Evolutionary conservation across 2,113 vertebrate species (phyloP).

Genomic region (Phalacrocorax pelagicus): DNA sequence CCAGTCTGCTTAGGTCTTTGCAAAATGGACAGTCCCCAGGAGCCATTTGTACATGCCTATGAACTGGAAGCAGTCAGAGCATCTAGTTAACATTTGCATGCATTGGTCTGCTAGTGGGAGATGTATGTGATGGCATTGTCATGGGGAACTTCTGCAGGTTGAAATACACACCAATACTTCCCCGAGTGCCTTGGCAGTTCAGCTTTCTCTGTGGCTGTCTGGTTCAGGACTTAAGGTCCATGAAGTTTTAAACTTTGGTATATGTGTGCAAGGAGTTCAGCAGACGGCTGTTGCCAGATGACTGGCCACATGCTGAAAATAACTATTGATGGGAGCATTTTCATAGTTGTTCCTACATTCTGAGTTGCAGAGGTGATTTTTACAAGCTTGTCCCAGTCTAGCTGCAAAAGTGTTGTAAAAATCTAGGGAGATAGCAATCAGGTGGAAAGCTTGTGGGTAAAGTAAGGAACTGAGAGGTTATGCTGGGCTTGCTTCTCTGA

Average conservation of each 20-base stretch:
- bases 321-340: not conserved
- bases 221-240: not conserved
- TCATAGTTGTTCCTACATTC: not conserved
- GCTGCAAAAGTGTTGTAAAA: not conserved
- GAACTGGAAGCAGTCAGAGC: not conserved
- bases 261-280: not conserved
- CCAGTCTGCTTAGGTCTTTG: not conserved
- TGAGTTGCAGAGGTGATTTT: not conserved
- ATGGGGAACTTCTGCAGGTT: not conserved
- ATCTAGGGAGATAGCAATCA: not conserved
- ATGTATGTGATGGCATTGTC: not conserved
- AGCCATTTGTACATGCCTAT: not conserved
- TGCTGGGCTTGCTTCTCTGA: not conserved
- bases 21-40: not conserved
- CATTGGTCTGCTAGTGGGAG: rapidly evolving
- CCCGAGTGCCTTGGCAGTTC: not conserved
- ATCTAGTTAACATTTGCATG: rapidly evolving
- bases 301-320: not conserved
- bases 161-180: not conserved
- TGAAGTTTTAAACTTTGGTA: not conserved
- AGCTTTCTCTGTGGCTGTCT: not conserved
- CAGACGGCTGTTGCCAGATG: not conserved
- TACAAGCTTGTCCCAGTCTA: not conserved
- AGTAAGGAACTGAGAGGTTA: not conserved
- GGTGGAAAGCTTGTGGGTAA: not conserved